A percentile compares a stretch with the other conserved stretches of the same genome.
Conservation (phyloP, 2,888 invertebrate species). For the Dynastes tityus region DNA sequence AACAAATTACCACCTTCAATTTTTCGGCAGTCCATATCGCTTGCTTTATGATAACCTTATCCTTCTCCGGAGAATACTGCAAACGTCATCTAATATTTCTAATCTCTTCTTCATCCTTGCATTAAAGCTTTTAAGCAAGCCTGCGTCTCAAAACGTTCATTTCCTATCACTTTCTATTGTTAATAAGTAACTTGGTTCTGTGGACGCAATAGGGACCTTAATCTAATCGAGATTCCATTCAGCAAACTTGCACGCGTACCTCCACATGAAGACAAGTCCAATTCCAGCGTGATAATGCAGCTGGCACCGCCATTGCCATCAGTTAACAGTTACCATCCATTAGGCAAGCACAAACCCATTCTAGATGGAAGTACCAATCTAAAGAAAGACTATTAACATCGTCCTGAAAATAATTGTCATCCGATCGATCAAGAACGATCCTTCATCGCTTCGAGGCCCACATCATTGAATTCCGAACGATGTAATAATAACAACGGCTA, state of each 20-base stretch:
- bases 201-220: background rate
- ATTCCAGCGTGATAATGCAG: background rate
- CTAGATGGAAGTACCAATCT: constrained; percentile 23
- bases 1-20: too few species aligned
- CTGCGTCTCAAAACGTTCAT: too few species aligned
- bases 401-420: constrained; percentile 39
- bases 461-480: background rate
- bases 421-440: constrained; percentile 29
- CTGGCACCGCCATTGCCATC: background rate
- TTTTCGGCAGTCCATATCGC: too few species aligned
- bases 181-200: background rate
- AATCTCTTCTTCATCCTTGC: too few species aligned
- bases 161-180: background rate
- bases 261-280: background rate
- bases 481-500: background rate
- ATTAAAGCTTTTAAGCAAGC: too few species aligned
- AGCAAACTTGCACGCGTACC: background rate
- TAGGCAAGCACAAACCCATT: constrained; percentile 24
- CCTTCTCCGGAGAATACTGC: too few species aligned
- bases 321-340: constrained; percentile 27
- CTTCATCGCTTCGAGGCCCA: constrained; percentile 1
- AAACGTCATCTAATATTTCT: too few species aligned
- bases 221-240: constrained; percentile 13
- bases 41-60: too few species aligned
- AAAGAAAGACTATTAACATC: constrained; percentile 34